A percentile compares a stretch with the other conserved stretches of the same genome.
phyloP scores from a whole-genome alignment of 2,888 invertebrate species.

The Cephus pulcher region DNA sequence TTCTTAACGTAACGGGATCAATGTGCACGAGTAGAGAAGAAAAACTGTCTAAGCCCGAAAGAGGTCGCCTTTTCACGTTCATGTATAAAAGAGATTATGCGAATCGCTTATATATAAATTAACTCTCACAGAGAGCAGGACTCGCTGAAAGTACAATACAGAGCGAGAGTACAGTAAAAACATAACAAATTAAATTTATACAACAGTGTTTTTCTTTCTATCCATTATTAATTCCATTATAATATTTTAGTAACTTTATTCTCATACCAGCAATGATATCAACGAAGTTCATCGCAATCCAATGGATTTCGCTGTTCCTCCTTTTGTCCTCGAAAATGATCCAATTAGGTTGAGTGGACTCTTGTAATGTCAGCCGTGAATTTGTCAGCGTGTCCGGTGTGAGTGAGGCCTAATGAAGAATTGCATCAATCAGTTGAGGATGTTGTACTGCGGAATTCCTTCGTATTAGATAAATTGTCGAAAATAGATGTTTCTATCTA shows the following conservation, averaged over 20 bases:
- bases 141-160: background rate
- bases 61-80: background rate
- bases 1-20: background rate
- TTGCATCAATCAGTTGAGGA: background rate
- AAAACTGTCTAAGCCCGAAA: background rate
- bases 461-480: background rate
- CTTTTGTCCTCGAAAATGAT: background rate
- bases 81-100: background rate
- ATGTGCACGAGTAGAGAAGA: no score
- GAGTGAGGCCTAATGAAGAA: background rate
- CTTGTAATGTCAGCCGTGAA: background rate
- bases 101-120: background rate
- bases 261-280: background rate
- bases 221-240: background rate
- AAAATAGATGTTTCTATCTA: background rate
- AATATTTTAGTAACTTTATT: background rate
- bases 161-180: background rate
- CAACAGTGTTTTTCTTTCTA: no score
- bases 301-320: background rate
- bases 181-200: background rate
- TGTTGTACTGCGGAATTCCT: no score
- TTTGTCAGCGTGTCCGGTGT: background rate
- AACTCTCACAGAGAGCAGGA: background rate
- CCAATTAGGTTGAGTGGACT: background rate
- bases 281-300: background rate